Base-by-base conservation (phyloP, 2,113 vertebrate genomes). In the Pachypanchax playfairii region DNA sequence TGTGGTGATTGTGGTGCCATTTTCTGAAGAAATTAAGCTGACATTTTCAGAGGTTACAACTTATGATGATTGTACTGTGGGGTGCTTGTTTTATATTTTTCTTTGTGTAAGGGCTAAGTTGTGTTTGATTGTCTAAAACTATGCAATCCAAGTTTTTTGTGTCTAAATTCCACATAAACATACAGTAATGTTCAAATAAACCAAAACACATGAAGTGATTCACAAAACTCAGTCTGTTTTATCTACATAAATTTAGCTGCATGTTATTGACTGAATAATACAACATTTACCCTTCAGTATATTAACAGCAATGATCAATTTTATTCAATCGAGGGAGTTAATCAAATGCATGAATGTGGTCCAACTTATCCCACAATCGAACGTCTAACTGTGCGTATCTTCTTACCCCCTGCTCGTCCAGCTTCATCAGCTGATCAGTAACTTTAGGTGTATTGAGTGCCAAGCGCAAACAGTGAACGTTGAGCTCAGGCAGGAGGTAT, bases 401-500 rank as follows among this genome's bases (percentile, higher is more conserved):
- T 68, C 93, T 90, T 83, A 99, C 97, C 92, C 97, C 97, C 89
- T 99, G 97, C 54, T 99, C 97, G 55, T 99, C 97, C 80, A 99
- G 91, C 58, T 99, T 99, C 95, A 99, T 96, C 74, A 99, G 95
- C 66, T 99, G 97, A 51, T 99, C 97, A 0, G 97, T 98, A 85
- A 98, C 97, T 80, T 98, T 98, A 0, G 97, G 97, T 1, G 97
- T 98, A 88, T 98, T 98, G 84, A 98, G 96, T 43, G 97, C 97
- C 84, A 99, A 86, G 4, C 97, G 91, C 21, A 99, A 87, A 81
- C 97, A 98, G 86, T 98, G 96, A 18, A 92, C 93, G 2, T 95
- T 98, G 69, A 98, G 91, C 85, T 99, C 97, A 0, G 96, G 96
- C 66, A 98, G 90, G 4, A 98, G 93, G 13, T 96, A 95, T 54